These are phyloP conservation scores for Notodromas monacha DNA, from an alignment of 2,888 invertebrate genomes.

Conservation along the genomic window DNA sequence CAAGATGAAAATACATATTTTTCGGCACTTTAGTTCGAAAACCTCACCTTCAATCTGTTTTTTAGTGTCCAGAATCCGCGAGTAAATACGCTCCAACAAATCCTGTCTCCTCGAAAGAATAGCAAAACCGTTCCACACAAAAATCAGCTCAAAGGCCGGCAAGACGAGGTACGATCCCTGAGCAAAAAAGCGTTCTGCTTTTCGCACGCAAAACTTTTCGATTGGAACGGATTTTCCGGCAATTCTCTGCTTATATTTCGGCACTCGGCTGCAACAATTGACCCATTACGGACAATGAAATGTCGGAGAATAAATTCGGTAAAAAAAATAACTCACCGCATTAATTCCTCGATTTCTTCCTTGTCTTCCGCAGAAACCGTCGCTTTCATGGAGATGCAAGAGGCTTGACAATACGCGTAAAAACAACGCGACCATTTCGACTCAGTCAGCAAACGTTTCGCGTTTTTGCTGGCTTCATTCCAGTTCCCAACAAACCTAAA, in stretches of 20 bases:
- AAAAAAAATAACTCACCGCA: constrained; percentile 23
- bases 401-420: constrained; percentile 33
- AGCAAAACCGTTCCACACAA: constrained; percentile 68
- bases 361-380: constrained; percentile 21
- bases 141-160: constrained; percentile 57
- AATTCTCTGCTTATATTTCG: constrained; percentile 48
- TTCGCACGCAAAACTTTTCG: constrained; percentile 78
- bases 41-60: no score
- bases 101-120: constrained; percentile 35
- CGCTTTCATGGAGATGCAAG: no score
- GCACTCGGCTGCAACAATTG: constrained; percentile 46
- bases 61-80: no score
- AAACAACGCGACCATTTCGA: constrained; percentile 74
- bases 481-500: constrained; percentile 21
- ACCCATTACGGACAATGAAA: constrained; percentile 11
- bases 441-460: constrained; percentile 31
- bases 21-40: no score
- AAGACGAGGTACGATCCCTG: constrained; percentile 38
- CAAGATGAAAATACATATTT: no score
- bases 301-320: background rate
- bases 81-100: constrained; percentile 15
- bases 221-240: constrained; percentile 86
- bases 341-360: constrained; percentile 26
- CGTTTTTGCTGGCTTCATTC: constrained; percentile 37
- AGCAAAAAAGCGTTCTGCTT: constrained; percentile 37